Conservation (phyloP, 2,888 invertebrate genomes). For the Strigamia transsilvanica region DNA sequence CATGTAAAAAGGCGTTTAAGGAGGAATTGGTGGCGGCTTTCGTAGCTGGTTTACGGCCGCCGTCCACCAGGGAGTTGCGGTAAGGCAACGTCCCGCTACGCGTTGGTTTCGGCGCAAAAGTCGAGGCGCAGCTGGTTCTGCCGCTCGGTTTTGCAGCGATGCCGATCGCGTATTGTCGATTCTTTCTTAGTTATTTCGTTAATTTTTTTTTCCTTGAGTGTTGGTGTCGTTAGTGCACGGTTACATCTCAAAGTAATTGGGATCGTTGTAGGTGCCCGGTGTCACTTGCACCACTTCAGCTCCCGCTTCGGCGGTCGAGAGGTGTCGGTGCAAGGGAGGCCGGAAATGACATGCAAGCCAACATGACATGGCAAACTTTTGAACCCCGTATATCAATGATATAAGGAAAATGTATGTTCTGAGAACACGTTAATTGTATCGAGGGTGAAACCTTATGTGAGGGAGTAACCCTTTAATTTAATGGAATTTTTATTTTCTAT, state of each 20-base stretch:
- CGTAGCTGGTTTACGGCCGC: background rate
- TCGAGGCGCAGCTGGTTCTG: background rate
- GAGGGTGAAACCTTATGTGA: slow-evolving; percentile 50
- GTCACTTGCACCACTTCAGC: background rate
- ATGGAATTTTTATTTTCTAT: background rate
- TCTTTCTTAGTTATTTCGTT: background rate
- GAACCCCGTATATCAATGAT: slow-evolving; percentile 97
- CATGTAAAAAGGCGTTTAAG: slow-evolving; percentile 69
- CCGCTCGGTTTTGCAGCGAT: background rate
- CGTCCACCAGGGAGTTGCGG: background rate
- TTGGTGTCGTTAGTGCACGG: slow-evolving; percentile 4
- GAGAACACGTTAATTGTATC: slow-evolving; percentile 73
- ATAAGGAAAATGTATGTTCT: slow-evolving; percentile 93
- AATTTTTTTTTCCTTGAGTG: slow-evolving; percentile 4
- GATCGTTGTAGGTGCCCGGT: background rate
- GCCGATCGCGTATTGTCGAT: background rate
- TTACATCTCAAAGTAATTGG: slow-evolving; percentile 23
- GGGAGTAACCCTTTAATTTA: background rate
- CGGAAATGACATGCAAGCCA: background rate
- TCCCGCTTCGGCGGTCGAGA: background rate
- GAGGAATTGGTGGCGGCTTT: background rate
- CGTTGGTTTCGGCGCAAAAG: background rate
- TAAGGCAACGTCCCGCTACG: slow-evolving; percentile 9
- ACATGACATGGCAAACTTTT: background rate
- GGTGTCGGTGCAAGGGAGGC: background rate